Conservation (phyloP, 2,113 vertebrate genomes). For the Tetrax tetrax region DNA sequence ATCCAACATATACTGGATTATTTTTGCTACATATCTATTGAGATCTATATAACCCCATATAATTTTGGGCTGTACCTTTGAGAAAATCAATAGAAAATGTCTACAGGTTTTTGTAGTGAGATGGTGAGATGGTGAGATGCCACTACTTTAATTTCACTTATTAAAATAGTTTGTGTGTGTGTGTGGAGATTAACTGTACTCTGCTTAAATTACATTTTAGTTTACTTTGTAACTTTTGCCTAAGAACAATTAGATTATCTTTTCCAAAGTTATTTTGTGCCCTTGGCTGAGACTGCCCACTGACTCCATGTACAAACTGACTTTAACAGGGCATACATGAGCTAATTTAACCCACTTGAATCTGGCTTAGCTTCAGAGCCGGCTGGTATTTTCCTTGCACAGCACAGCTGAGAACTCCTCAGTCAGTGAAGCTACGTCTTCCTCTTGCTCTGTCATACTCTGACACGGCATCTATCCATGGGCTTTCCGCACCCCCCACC, state of each 20-base stretch:
- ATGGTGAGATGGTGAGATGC: neutral
- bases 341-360: neutral
- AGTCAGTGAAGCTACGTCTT: neutral
- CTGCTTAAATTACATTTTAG: neutral
- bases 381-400: neutral
- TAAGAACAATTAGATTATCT: neutral
- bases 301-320: neutral
- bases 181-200: neutral
- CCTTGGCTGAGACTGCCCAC: neutral
- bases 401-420: neutral
- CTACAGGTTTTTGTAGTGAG: neutral
- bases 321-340: neutral
- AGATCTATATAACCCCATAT: neutral
- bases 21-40: neutral
- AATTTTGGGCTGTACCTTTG: neutral
- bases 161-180: neutral
- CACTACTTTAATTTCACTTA: neutral
- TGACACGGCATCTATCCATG: neutral
- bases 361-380: neutral
- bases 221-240: neutral
- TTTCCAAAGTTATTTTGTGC: neutral
- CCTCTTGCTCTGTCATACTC: neutral
- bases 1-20: neutral
- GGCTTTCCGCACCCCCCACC: neutral
- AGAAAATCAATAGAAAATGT: neutral